Evolutionary conservation across 2,888 invertebrate genomes (phyloP).

Genomic region (Fragum whitleyi): DNA sequence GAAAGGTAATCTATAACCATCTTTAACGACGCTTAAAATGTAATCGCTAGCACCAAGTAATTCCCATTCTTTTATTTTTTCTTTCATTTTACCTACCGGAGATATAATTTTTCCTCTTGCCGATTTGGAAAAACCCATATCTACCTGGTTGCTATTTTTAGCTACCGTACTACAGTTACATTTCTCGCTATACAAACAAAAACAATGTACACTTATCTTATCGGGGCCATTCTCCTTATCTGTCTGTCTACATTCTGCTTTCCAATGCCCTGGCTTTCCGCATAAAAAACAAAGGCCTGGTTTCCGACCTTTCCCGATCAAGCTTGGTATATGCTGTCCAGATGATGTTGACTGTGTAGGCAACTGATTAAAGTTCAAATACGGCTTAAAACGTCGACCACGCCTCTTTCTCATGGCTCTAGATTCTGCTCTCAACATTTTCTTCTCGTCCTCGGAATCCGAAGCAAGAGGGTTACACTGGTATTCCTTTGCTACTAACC

Average conservation of each 20-base stretch:
- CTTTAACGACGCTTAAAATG: not conserved
- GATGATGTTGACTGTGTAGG: not conserved
- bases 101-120: too few species aligned
- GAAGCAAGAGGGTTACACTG: constrained; percentile 8
- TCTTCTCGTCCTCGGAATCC: constrained; percentile 13
- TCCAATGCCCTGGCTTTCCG: constrained; percentile 2
- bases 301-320: not conserved
- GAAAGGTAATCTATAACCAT: not conserved
- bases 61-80: not conserved
- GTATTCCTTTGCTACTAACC: constrained; percentile 21
- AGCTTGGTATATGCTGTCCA: not conserved
- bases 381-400: not conserved
- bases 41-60: too few species aligned
- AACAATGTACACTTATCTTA: not conserved
- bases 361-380: not conserved
- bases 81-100: not conserved
- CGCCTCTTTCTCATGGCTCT: not conserved
- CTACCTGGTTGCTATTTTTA: too few species aligned
- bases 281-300: not conserved
- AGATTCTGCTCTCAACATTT: constrained; percentile 9
- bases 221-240: not conserved
- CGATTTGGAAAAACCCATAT: too few species aligned
- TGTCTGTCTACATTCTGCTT: not conserved
- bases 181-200: not conserved
- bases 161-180: too few species aligned